Evolutionary conservation across 2,113 vertebrate species (phyloP), one percentile per base, ranked within the genome.

Genomic region (Camarhynchus parvulus): DNA sequence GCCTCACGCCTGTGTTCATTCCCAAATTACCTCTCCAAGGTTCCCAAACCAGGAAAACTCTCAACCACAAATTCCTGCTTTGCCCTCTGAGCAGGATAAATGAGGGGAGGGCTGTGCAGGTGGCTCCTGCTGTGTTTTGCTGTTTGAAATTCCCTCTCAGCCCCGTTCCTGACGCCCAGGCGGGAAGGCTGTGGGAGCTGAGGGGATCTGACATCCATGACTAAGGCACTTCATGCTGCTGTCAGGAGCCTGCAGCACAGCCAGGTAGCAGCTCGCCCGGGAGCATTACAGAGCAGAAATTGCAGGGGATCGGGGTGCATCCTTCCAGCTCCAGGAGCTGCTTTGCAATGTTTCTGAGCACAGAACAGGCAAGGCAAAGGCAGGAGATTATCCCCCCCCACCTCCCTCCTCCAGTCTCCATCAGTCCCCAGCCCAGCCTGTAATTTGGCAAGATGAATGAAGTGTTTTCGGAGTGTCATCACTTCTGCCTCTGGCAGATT

Each of bases 371-470:
- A 46, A 94, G 56, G 83, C 84, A 96, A 87, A 90, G 12, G 47
- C 66, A 73, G 93, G 91, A 96, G 90, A 94, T 79, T 80, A 87
- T 84, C 16, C 47, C 27, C 27, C 63, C 25, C 44, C 41, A 11
- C 19, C 33, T 30, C 15, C 56, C 37, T 9, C 27, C 44, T 70
- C 81, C 74, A 42, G 90, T 81, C 85, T 90, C 94, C 92, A 91
- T 85, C 92, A 96, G 94, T 97, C 90, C 94, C 90, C 91, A 96
- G 94, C 78, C 93, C 96, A 93, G 72, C 68, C 88, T 96, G 92
- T 96, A 94, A 94, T 97, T 96, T 96, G 96, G 91, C 89, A 96
- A 97, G 90, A 93, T 96, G 86, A 97, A 97, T 96, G 89, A 90
- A 97, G 92, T 96, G 87, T 97, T 96, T 97, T 97, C 76, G 63